Evolutionary conservation across 2,797 vertebrate genomes (phyloP), one percentile per base, ranked within the genome.

Genomic region (Fringilla coelebs): DNA sequence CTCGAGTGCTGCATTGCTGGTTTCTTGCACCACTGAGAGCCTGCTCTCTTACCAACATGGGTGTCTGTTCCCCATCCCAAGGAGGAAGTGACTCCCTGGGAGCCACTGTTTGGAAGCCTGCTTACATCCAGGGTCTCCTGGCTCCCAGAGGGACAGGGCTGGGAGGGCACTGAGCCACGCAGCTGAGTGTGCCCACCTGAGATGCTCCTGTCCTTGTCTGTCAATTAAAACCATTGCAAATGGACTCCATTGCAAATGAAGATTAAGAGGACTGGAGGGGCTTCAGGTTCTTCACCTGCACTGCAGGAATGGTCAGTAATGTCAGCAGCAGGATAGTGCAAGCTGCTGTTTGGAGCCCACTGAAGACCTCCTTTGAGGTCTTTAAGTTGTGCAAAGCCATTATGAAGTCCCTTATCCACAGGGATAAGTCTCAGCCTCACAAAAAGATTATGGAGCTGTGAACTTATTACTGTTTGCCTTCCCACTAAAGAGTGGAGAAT

Each of bases 91-190:
- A 19, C 17, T 63, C 1, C 11, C 17, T 55, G n/a, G 57, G 32
- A 70, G 28, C 13, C 26, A 10, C 43, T 2, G 0, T 36, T 36
- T 32, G 79, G 52, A 41, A 89, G 31, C 43, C 60, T 79, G n/a
- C 16, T 36, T 65, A 7, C 36, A 55, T 19, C 28, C 1, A 1
- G 26, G 17, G 9, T 62, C 19, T 73, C 45, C 25, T 48, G 34
- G 48, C 6, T 58, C 19, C 25, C 2, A 6, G 7, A 67, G 38
- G n/a, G 62, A 49, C 6, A n/a, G 41, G 41, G 28, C 54, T 68
- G 46, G 34, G 46, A 68, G 17, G 1, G 1, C 24, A 19, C 17
- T 0, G 1, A 81, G 46, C 21, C 26, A 17, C 0, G 0, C 17
- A 45, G 52, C 25, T 57, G 63, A 48, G 46, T 0, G 1, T n/a